Evolutionary conservation across 2,888 invertebrate genomes (phyloP), one percentile per base, ranked within the genome.

Genomic region (Vanessa cardui): DNA sequence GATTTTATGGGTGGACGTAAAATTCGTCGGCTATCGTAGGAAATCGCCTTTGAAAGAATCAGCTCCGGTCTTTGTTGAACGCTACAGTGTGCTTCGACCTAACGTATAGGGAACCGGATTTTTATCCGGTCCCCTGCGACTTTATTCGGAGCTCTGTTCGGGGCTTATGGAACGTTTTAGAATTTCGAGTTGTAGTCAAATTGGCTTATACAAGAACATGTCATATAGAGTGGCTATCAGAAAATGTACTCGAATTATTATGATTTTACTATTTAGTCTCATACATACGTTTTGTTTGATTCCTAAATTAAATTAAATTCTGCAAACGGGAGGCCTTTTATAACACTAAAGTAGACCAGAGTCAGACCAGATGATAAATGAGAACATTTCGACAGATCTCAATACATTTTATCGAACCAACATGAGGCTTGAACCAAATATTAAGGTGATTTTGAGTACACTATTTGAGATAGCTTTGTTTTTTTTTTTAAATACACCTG

Each of bases 1-100:
- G 66, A 66, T 73, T 72, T 73, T 70, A 73, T 64, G 66, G 58
- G 52, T 67, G 52, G 58, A 64, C 63, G 64, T 70, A 67, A 64
- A 67, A 59, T 58, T 64, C 64, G 44, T 15, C 26, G 39, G 64
- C 58, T 64, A 58, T 64, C 64, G 54, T 20, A 58, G 58, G 18
- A 64, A 64, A 64, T 58, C 64, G 64, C 39, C 49, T 64, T 64
- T 58, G 44, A 50, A 50, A 58, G 58, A 58, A 64, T 59, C 49
- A 49, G 58, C n/a, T 54, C n/a, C 31, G 33, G 6, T 8, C 31
- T 54, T 54, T 54, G 54, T 54, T 33, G 54, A 33, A 31, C 15
- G 54, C 6, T 54, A 33, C 58, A 64, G 39, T 64, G 64, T 64
- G 58, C 58, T 64, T 46, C 64, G 58, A 64, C 47, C 56, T 58